Base-by-base conservation (phyloP, 2,113 vertebrate genomes). In the Indri indri region DNA sequence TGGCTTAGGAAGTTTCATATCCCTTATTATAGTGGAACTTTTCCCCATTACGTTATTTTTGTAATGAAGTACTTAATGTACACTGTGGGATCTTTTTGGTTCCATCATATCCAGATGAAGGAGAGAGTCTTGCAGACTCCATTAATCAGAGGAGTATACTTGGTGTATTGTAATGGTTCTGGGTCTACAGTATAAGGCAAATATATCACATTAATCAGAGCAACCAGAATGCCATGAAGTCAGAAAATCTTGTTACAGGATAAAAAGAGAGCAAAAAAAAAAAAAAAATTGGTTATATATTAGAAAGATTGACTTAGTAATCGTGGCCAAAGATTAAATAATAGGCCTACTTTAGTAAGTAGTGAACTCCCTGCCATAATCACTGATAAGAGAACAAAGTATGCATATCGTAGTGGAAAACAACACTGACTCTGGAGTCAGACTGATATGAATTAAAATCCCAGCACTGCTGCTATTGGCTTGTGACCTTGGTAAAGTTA, bases 401-500 rank as follows among this genome's bases (percentile, higher is more conserved):
- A 47, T 59, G 8, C 25, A 16, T 73, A 34, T 71, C 20, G 1
- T 25, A 34, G 63, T 86, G 88, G 34, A 68, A 63, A 79, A 91
- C 23, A 45, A 23, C 18, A 12, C 66, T 50, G 81, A 13, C 59
- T 57, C 20, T 18, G 77, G 37, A 83, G 37, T 84, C 14, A 40
- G 23, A 37, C 14, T 2, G 27, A 32, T 94, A 8, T 4, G 80
- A 37, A 37, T 68, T 70, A 47, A 81, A 95, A 50, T 84, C 50
- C 71, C 25, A 73, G 16, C 59, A 23, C 25, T 54, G 71, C 23
- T 40, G 16, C 30, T 27, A 5, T 63, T 54, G 77, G 25, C 42
- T 63, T 70, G 25, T 52, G 66, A 54, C 74, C 76, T 90, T 76
- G 90, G 57, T 61, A 94, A 83, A 86, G 77, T 80, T 94, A 54